These are phyloP conservation scores for Thunnus maccoyii DNA, from an alignment of 2,113 vertebrate genomes.

Conservation along the genomic window DNA sequence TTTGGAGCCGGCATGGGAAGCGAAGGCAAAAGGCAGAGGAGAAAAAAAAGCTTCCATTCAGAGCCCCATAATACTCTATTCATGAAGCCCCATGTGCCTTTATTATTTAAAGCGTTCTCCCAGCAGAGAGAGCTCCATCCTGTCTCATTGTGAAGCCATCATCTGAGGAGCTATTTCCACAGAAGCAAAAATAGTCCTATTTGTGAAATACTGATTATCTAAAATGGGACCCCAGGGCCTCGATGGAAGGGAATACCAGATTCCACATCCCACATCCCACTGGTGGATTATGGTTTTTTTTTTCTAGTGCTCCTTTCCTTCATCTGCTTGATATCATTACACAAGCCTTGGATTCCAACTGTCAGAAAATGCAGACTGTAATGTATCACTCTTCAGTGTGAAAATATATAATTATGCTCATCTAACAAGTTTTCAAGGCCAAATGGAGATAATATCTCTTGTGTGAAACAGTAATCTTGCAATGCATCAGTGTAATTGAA, in stretches of 20 bases:
- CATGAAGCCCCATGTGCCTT: constrained; percentile 80
- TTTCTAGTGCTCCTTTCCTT: constrained; percentile 8
- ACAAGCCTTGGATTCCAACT: constrained; percentile 41
- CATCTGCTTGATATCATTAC: constrained; percentile 54
- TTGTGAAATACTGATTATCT: constrained; percentile 81
- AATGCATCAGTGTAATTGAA: constrained; percentile 62
- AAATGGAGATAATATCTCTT: constrained; percentile 61
- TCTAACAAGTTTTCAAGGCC: constrained; percentile 64
- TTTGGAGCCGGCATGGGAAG: constrained; percentile 52
- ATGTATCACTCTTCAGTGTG: constrained; percentile 61
- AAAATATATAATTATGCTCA: constrained; percentile 69
- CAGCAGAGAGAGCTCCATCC: constrained; percentile 73
- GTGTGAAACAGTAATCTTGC: constrained; percentile 66
- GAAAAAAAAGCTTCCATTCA: constrained; percentile 75
- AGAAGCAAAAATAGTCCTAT: constrained; percentile 77
- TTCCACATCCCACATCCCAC: constrained; percentile 69
- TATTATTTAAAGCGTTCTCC: constrained; percentile 82
- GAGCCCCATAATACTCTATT: constrained; percentile 80
- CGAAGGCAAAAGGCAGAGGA: constrained; percentile 55
- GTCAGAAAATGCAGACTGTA: constrained; percentile 46
- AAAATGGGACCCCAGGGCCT: constrained; percentile 72
- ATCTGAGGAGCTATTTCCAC: constrained; percentile 75
- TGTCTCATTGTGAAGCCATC: constrained; percentile 77
- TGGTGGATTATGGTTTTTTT: constrained; percentile 52
- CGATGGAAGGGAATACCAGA: constrained; percentile 58